phyloP scores from a whole-genome alignment of 2,113 vertebrate genomes.

The Ictalurus furcatus region DNA sequence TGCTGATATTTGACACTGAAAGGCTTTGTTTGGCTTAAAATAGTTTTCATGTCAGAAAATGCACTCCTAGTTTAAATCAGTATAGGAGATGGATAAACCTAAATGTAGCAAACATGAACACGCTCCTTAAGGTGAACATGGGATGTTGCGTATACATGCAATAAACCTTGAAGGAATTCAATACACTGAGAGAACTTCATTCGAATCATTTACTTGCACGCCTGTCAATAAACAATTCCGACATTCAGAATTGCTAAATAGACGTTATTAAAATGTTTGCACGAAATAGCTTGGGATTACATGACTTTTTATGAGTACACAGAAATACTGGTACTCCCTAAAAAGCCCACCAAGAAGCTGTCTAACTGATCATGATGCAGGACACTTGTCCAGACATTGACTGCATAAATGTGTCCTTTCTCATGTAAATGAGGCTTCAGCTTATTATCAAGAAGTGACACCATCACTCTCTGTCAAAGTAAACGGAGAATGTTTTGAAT shows the following conservation, averaged over 20 bases:
- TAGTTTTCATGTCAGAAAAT: too few species aligned
- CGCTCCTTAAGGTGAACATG: background rate
- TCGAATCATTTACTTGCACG: background rate
- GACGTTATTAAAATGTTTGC: background rate
- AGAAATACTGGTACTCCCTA: background rate
- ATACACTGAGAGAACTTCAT: background rate
- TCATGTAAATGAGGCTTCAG: background rate
- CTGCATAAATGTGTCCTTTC: background rate
- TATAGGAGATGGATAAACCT: too few species aligned
- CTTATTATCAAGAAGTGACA: too few species aligned
- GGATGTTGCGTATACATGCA: background rate
- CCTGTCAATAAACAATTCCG: background rate
- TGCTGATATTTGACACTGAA: too few species aligned
- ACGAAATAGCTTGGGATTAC: background rate
- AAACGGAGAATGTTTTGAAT: too few species aligned
- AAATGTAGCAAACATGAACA: too few species aligned
- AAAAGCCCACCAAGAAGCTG: background rate
- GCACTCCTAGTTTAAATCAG: too few species aligned
- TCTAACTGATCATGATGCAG: background rate
- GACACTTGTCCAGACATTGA: background rate
- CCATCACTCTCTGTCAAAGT: too few species aligned
- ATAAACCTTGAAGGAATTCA: too few species aligned
- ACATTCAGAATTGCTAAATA: background rate
- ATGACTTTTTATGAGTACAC: background rate
- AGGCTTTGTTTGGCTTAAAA: too few species aligned